These are phyloP conservation scores for Anthoscopus minutus DNA, from an alignment of 2,113 vertebrate species.

Conservation along the genomic window DNA sequence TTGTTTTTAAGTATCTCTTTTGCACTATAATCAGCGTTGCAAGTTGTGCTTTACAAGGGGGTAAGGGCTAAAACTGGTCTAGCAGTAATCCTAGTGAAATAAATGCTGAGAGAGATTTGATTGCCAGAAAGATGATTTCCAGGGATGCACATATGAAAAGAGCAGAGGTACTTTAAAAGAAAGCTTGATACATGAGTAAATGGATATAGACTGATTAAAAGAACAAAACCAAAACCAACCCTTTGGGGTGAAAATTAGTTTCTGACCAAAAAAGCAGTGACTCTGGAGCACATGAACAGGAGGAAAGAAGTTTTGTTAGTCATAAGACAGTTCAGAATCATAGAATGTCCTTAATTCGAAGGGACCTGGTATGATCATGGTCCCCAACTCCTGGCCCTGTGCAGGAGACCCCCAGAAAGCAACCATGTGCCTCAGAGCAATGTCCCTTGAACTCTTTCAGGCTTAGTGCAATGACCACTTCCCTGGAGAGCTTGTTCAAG, in stretches of 20 bases:
- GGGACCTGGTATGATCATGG: rapidly evolving
- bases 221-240: background rate
- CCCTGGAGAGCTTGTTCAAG: background rate
- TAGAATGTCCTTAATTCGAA: background rate
- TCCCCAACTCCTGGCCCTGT: background rate
- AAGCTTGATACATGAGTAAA: background rate
- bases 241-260: background rate
- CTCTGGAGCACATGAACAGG: background rate
- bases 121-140: background rate
- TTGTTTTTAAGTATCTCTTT: background rate
- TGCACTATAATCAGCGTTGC: background rate
- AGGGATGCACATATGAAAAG: background rate
- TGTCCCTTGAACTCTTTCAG: background rate
- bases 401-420: background rate
- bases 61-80: background rate
- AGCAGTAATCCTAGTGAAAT: background rate
- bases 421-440: background rate
- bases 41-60: background rate
- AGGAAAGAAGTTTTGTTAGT: background rate
- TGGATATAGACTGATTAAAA: background rate
- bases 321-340: background rate
- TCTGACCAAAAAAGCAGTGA: background rate
- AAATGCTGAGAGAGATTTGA: background rate
- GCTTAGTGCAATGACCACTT: background rate
- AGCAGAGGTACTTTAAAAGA: background rate